These are phyloP conservation scores for Fopius arisanus DNA, from an alignment of 1,140 invertebrate genomes.

Conservation along the genomic window DNA sequence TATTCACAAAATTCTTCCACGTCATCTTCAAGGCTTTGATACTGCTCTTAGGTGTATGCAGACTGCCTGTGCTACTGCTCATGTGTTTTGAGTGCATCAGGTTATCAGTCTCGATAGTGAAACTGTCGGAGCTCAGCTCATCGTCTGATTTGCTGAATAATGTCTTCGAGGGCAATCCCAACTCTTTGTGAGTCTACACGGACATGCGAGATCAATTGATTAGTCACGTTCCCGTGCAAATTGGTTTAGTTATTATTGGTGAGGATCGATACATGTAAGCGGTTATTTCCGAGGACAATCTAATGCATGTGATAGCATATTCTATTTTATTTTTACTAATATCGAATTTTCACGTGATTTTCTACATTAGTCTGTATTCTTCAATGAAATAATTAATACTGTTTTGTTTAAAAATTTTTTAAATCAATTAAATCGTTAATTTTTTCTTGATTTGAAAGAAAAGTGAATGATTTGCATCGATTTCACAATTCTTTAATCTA, in stretches of 20 bases:
- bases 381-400: too few relatives aligned
- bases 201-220: conserved; percentile 41
- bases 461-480: too few relatives aligned
- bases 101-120: conserved; percentile 44
- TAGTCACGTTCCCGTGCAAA: conserved; percentile 24
- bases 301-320: too few relatives aligned
- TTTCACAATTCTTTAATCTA: too few relatives aligned
- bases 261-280: neutral
- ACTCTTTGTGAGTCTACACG: conserved; percentile 47
- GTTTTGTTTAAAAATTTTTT: too few relatives aligned
- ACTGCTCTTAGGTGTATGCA: conserved; percentile 37
- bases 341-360: too few relatives aligned
- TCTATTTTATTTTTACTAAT: too few relatives aligned
- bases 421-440: too few relatives aligned
- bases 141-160: conserved; percentile 60
- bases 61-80: conserved; percentile 56
- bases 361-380: too few relatives aligned
- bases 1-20: neutral
- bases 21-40: conserved; percentile 38
- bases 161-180: conserved; percentile 45
- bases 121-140: conserved; percentile 55
- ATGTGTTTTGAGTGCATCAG: conserved; percentile 53
- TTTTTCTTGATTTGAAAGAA: too few relatives aligned
- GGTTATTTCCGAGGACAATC: too few relatives aligned
- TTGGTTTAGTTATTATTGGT: neutral